Conservation (phyloP, 2,888 invertebrate genomes). For the Andrena trimmerana region DNA sequence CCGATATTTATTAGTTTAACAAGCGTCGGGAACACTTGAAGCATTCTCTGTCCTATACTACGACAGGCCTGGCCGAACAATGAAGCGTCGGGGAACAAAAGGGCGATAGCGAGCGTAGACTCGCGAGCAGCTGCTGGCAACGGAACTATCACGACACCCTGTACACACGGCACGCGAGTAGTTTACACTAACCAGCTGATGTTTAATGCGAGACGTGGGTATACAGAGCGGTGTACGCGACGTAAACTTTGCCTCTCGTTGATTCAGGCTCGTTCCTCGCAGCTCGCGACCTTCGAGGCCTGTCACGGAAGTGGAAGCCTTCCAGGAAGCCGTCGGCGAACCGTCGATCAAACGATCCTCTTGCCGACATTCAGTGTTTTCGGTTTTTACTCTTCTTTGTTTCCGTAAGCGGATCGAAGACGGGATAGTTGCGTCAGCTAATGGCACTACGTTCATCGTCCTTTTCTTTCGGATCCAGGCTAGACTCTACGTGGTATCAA, state of each 20-base stretch:
- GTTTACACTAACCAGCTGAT: conserved; percentile 59
- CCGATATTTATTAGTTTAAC: too few relatives aligned
- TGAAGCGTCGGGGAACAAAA: not conserved
- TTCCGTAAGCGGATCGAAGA: not conserved
- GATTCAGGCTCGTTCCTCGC: conserved; percentile 40
- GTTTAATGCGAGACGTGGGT: conserved; percentile 47
- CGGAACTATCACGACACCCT: not conserved
- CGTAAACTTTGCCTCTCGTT: conserved; percentile 56
- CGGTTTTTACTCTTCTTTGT: not conserved
- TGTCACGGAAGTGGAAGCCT: conserved; percentile 41
- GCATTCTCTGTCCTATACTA: too few relatives aligned
- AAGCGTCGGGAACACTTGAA: too few relatives aligned
- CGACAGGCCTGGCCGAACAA: conserved; percentile 1
- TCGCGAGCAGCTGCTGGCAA: conserved; percentile 32
- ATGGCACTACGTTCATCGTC: not conserved
- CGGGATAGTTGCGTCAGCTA: not conserved
- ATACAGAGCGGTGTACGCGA: conserved; percentile 36
- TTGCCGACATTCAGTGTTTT: not conserved
- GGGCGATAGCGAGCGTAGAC: not conserved
- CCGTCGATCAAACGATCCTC: not conserved
- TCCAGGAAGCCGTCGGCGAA: not conserved
- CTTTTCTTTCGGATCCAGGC: conserved; percentile 13
- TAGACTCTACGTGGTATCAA: conserved; percentile 27
- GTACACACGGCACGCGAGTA: conserved; percentile 34
- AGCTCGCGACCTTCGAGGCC: conserved; percentile 40